phyloP scores from a whole-genome alignment of 2,888 invertebrate species.

The Chloroclysta siterata region DNA sequence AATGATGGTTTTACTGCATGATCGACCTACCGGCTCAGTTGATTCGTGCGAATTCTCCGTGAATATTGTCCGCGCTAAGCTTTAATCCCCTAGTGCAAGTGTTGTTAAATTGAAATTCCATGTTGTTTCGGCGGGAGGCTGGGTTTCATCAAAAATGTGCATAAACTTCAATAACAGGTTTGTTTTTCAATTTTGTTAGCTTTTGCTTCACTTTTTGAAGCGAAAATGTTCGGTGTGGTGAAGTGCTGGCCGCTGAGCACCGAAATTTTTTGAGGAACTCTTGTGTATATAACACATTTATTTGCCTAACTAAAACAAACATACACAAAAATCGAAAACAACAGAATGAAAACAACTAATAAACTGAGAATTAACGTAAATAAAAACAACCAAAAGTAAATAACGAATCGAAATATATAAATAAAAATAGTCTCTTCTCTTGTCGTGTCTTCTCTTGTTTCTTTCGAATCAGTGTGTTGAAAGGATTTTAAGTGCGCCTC shows the following conservation, averaged over 20 bases:
- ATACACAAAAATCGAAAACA: too few relatives aligned
- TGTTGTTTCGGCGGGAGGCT: conserved; percentile 45
- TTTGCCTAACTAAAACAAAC: too few relatives aligned
- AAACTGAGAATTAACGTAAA: too few relatives aligned
- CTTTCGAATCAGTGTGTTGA: too few relatives aligned
- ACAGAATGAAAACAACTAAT: too few relatives aligned
- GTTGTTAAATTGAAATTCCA: conserved; percentile 60
- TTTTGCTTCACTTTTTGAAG: conserved; percentile 40
- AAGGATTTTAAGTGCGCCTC: too few relatives aligned
- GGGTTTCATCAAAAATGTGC: conserved; percentile 42
- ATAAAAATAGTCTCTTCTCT: too few relatives aligned
- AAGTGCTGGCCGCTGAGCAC: background rate
- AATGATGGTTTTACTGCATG: background rate
- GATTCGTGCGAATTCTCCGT: conserved; percentile 6
- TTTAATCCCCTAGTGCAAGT: conserved; percentile 48
- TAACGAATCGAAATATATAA: too few relatives aligned
- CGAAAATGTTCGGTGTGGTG: conserved; percentile 4
- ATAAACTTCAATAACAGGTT: conserved; percentile 49
- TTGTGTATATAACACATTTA: too few relatives aligned
- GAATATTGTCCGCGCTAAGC: conserved; percentile 34
- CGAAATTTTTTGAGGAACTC: too few relatives aligned
- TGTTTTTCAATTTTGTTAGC: conserved; percentile 9
- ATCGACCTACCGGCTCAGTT: conserved; percentile 2
- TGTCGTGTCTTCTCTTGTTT: too few relatives aligned
- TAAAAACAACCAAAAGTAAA: too few relatives aligned